Evolutionary conservation across 2,113 vertebrate genomes (phyloP).

Genomic region (Ibidorhyncha struthersii): DNA sequence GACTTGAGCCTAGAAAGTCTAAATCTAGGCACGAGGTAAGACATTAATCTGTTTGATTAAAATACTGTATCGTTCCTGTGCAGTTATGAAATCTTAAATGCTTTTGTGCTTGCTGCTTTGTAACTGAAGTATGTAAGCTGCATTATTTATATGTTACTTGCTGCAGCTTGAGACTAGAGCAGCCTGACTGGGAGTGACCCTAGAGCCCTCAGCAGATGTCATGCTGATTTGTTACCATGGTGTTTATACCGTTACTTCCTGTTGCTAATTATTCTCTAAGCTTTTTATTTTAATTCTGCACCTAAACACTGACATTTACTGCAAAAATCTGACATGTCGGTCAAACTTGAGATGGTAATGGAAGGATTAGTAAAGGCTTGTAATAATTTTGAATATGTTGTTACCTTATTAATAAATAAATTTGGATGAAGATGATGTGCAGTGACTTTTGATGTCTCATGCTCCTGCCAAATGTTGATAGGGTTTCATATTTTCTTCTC

Average conservation of each 20-base stretch:
- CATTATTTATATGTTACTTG: not conserved
- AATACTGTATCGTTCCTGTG: not conserved
- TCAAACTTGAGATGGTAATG: not conserved
- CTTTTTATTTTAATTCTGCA: slow-evolving; percentile 15
- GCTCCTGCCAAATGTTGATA: rapidly evolving
- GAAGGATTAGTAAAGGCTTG: slow-evolving; percentile 26
- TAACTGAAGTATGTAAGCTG: slow-evolving; percentile 16
- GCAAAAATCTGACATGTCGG: not conserved
- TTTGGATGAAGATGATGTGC: slow-evolving; percentile 36
- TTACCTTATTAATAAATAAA: slow-evolving; percentile 75
- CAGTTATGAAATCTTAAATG: not conserved
- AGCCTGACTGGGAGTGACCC: not conserved
- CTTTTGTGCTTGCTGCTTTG: slow-evolving; percentile 64
- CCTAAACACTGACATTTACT: not conserved
- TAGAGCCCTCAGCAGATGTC: not conserved
- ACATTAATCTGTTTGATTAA: not conserved
- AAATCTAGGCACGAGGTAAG: not conserved
- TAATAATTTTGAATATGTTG: slow-evolving; percentile 60
- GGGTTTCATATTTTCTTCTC: not conserved
- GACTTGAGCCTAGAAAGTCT: not conserved
- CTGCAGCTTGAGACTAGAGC: not conserved
- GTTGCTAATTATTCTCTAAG: not conserved
- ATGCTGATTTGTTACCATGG: not conserved
- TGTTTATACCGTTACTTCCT: not conserved
- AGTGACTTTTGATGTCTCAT: not conserved